Evolutionary conservation across 2,797 vertebrate species (phyloP), one percentile per base, ranked within the genome.

Genomic region (Xyrichtys novacula): DNA sequence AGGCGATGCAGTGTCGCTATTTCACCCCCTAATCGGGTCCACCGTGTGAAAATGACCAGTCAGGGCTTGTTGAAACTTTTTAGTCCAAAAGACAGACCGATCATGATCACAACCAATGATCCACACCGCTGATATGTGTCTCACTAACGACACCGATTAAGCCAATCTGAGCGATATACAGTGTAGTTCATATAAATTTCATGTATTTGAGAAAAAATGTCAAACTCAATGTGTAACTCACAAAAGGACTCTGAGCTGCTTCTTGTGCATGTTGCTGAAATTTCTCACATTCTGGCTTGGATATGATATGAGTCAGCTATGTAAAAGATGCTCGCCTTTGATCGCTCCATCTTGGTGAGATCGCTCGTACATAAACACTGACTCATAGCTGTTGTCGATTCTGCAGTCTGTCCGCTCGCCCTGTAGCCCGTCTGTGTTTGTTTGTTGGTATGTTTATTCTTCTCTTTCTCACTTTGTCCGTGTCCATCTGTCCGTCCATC

Each of bases 401-500:
- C 55, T 12, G 23, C 40, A 20, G 40, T 39, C 20, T 16, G 29
- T 54, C 39, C 16, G 19, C n/a, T 44, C 16, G 4, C 20, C 12
- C n/a, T 17, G 22, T 23, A 23, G 48, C 6, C 7, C 20, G 9
- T 50, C 47, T 32, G 34, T 43, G n/a, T 66, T 71, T 69, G 29
- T 66, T 71, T 69, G 29, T 76, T 71, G 76, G 32, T 63, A 7
- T 57, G 58, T 57, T 46, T 49, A 54, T 71, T 69, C 15, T 28
- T 71, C 46, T 58, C 28, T 66, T 38, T 71, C 60, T 77, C 72
- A 67, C 56, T 56, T 7, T 71, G 53, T 64, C 65, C 67, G 29
- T 7, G 62, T 85, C 68, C 81, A 80, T 85, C 77, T 83, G 85
- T 83, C 81, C 19, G 70, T 88, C 70, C 71, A 75, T 87, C 83